Evolutionary conservation across 2,888 invertebrate genomes (phyloP), one percentile per base, ranked within the genome.

Genomic region (Cheilosia vernalis): DNA sequence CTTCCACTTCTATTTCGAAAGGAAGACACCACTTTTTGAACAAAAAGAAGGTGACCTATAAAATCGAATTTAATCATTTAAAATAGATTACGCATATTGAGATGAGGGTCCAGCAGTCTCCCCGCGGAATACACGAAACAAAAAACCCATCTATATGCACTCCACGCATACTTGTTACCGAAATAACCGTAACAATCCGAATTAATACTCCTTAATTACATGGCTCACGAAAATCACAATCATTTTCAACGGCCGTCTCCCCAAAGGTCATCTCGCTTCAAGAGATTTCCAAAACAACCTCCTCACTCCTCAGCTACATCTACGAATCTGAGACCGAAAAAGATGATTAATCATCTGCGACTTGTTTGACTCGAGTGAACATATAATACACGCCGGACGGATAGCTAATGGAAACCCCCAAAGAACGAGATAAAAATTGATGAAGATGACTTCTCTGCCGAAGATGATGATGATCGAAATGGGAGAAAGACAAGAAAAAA

Each of bases 371-470:
- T 79, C 66, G 47, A 84, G 74, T 84, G 58, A 70, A 55, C 67
- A 77, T 47, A 51, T 55, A 69, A 30, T 40, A 47, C 55, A 74
- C 24, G 37, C 37, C 37, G 42, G 47, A 69, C 19, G 33, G 49
- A 53, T 66, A 58, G 76, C 77, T 85, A 85, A 85, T 85, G 85
- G 81, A 85, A 85, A 85, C 72, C 76, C 81, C 76, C 76, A 77
- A 56, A 76, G 81, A 85, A 85, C 72, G 76, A 85, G 77, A 85
- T 74, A 81, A 77, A 72, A 85, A 85, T 85, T 85, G 85, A 85
- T 85, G 85, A 85, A 85, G 85, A 85, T 81, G 85, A 85, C 85
- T 85, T 85, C 85, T 81, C 81, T 64, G 84, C 53, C 73, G 73
- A 76, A 42, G 67, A 74, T 60, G 66, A 81, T 63, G 66, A 76